Evolutionary conservation across 2,797 vertebrate genomes (phyloP).

Genomic region (Acanthis flammea): DNA sequence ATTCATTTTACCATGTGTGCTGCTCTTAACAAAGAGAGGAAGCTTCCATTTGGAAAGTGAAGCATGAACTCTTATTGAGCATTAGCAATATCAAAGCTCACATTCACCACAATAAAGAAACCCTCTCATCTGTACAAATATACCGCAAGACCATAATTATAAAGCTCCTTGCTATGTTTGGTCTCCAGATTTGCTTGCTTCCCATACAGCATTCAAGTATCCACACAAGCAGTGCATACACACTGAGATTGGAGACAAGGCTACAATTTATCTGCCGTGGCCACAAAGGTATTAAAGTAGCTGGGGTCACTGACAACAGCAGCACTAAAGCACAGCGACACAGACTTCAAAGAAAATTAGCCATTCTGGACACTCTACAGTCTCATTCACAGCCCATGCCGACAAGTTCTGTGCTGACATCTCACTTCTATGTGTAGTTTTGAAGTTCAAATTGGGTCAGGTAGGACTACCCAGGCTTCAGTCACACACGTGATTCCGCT

Average conservation of each 20-base stretch:
- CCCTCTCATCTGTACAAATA: background rate
- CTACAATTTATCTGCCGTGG: background rate
- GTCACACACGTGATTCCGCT: background rate
- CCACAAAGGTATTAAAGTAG: background rate
- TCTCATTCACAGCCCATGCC: background rate
- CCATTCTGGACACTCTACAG: background rate
- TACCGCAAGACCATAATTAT: background rate
- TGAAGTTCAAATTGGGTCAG: conserved; percentile 10
- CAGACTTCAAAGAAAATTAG: background rate
- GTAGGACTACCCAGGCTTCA: background rate
- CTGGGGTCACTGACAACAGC: background rate
- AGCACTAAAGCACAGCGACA: background rate
- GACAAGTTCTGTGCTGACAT: background rate
- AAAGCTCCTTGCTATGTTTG: background rate
- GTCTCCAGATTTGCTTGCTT: background rate
- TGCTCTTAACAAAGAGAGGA: background rate
- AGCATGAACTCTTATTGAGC: conserved; percentile 14
- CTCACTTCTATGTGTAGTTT: background rate
- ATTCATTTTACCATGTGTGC: background rate
- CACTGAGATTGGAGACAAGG: background rate
- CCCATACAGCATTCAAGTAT: background rate
- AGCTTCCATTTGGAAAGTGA: conserved; percentile 2
- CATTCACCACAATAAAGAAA: conserved; percentile 2
- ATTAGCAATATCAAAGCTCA: conserved; percentile 5
- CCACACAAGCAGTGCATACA: accelerated